These are phyloP conservation scores for Carapus acus DNA, from an alignment of 2,797 vertebrate genomes.

Conservation along the genomic window DNA sequence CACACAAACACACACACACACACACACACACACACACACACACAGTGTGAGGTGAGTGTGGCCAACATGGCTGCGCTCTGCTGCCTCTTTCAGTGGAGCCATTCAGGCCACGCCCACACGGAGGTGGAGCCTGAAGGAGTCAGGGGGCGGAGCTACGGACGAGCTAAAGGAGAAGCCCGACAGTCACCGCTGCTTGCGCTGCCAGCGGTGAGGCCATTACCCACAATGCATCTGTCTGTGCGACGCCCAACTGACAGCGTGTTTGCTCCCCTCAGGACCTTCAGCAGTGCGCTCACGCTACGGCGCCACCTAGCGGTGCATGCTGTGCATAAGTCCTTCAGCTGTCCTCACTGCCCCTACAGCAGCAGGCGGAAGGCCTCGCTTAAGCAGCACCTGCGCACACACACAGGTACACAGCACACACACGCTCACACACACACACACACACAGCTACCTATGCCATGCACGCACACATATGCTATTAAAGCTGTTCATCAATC, in stretches of 20 bases:
- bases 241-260: too few species aligned
- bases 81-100: too few species aligned
- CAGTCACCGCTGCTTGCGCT: constrained; percentile 60
- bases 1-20: too few species aligned
- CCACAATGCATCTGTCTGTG: constrained; percentile 7
- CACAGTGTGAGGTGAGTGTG: too few species aligned
- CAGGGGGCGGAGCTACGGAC: too few species aligned
- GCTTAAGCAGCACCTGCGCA: constrained; percentile 64
- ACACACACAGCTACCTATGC: neutral
- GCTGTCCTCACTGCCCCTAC: constrained; percentile 61
- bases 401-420: constrained; percentile 62
- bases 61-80: too few species aligned
- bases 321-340: constrained; percentile 65
- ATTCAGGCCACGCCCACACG: too few species aligned
- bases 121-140: too few species aligned
- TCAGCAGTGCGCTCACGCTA: constrained; percentile 67
- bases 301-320: constrained; percentile 66
- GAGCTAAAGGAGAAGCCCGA: constrained; percentile 3
- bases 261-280: constrained; percentile 37
- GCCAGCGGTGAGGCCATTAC: constrained; percentile 57
- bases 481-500: too few species aligned
- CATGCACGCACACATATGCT: too few species aligned
- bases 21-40: too few species aligned
- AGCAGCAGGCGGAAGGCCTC: constrained; percentile 70
- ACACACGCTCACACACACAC: neutral